phyloP scores from a whole-genome alignment of 35 echinoderm and acorn worm genomes.

The Eucidaris tribuloides region DNA sequence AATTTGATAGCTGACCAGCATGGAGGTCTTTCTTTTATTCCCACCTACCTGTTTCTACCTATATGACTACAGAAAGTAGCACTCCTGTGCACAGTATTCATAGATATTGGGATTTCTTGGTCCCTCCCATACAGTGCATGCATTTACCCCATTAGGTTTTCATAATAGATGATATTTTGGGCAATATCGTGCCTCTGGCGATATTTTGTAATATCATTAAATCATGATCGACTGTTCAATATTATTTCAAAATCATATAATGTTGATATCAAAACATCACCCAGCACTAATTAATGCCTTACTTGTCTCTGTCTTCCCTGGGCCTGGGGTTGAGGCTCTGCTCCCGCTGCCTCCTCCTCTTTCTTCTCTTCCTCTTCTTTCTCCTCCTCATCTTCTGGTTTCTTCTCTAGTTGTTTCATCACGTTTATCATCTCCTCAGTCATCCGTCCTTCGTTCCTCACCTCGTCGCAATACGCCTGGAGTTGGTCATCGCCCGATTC shows the following conservation, averaged over 20 bases:
- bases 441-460: constrained; percentile 72
- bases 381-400: constrained; percentile 28
- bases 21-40: too few relatives aligned
- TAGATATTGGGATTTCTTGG: too few relatives aligned
- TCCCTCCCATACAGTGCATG: too few relatives aligned
- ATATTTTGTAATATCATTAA: too few relatives aligned
- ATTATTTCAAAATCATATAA: not conserved
- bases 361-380: not conserved
- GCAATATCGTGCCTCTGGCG: too few relatives aligned
- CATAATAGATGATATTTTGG: too few relatives aligned
- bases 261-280: not conserved
- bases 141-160: too few relatives aligned
- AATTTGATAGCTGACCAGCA: too few relatives aligned
- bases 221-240: too few relatives aligned
- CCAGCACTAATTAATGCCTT: not conserved
- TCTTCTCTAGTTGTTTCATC: constrained; percentile 65
- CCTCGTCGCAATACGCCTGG: constrained; percentile 57
- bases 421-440: constrained; percentile 70
- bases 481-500: constrained; percentile 60
- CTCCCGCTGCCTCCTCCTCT: not conserved
- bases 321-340: not conserved
- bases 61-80: too few relatives aligned
- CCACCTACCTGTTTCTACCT: too few relatives aligned
- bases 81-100: too few relatives aligned
- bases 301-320: not conserved